Percentiles rank a stretch among this genome's conserved stretches.
phyloP scores from a whole-genome alignment of 2,113 vertebrate genomes.

The Alces alces region DNA sequence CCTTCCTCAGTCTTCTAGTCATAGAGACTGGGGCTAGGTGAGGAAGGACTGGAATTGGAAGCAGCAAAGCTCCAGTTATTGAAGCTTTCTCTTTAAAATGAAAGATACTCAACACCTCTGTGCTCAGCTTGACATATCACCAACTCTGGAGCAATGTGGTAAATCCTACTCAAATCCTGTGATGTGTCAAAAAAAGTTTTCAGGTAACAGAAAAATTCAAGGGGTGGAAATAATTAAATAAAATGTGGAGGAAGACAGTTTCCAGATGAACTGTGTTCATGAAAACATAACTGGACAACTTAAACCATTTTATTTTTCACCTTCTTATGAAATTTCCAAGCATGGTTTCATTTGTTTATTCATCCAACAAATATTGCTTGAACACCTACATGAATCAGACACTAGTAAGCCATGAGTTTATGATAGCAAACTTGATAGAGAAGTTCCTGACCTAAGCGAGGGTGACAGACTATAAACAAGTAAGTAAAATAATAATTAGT shows the following conservation, averaged over 20 bases:
- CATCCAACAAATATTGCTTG: background rate
- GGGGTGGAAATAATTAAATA: background rate
- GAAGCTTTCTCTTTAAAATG: background rate
- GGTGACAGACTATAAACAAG: background rate
- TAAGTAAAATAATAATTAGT: constrained; percentile 17
- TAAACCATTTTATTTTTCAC: background rate
- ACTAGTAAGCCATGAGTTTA: background rate
- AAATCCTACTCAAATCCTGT: background rate
- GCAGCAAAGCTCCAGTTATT: background rate
- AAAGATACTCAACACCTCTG: background rate
- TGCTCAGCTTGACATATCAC: background rate
- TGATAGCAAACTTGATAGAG: background rate
- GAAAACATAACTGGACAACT: background rate
- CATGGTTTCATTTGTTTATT: background rate
- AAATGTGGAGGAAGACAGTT: background rate
- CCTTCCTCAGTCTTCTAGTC: background rate
- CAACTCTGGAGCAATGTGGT: background rate
- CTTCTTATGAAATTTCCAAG: background rate
- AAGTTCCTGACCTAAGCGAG: background rate
- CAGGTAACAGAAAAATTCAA: background rate
- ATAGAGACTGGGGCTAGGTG: background rate
- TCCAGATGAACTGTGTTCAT: background rate
- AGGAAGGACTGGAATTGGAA: background rate
- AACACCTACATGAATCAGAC: background rate
- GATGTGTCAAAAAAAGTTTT: background rate